Evolutionary conservation across 2,113 vertebrate species (phyloP), one percentile per base, ranked within the genome.

Genomic region (Syrmaticus mikado): DNA sequence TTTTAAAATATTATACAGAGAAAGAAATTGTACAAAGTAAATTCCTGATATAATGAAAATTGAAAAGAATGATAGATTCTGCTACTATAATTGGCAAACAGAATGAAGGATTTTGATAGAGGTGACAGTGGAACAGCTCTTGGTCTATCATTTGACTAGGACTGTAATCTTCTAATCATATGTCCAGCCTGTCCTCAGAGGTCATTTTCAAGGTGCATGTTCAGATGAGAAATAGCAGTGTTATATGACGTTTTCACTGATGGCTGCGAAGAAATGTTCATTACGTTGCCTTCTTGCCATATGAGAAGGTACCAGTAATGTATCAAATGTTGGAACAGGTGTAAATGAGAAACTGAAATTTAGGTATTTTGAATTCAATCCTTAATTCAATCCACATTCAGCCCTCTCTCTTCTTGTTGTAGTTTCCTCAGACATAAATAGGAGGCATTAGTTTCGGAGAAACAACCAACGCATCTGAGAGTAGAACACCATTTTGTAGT

Each of bases 11-110:
- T 85, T 74, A 70, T 77, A 46, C 11, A 77, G 36, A 82, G 32
- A 50, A 68, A 70, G 76, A 85, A 94, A 94, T 72, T 41, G 73
- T 80, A 62, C 80, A 84, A 93, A 88, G 90, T 76, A 92, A 89
- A 95, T 87, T 95, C 46, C 45, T 70, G 67, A 91, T 84, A 64
- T 65, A 91, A 93, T 82, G 92, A 92, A 93, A 94, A 92, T 79
- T 89, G 93, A 90, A 62, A 16, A 65, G 67, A 67, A 32, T 41
- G 50, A 89, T 87, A 75, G 90, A 77, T 94, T 92, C 85, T 70
- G 45, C 74, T 65, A 13, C 53, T 84, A 46, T 80, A 95, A 87
- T 89, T 95, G 93, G 85, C 84, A 82, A 87, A 80, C 65, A 82
- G 81, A 92, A 85, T 13, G 21, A 28, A 79, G 24, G 25, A 57